Conservation (phyloP, 2,113 vertebrate species). For the Lycocorax pyrrhopterus region DNA sequence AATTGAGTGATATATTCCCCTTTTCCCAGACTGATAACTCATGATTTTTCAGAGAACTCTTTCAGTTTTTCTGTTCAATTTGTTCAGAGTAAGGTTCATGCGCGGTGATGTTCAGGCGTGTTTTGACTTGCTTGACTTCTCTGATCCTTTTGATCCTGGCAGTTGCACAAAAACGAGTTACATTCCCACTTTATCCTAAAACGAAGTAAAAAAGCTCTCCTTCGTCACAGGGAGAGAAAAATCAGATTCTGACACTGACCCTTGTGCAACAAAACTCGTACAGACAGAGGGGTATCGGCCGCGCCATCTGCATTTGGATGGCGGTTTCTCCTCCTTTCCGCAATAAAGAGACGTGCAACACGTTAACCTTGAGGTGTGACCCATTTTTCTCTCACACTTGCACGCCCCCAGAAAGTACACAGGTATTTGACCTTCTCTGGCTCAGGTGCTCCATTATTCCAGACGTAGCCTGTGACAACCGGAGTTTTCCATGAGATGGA, state of each 20-base stretch:
- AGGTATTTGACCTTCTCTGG: slow-evolving; percentile 7
- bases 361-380: neutral
- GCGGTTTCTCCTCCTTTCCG: neutral
- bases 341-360: neutral
- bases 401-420: neutral
- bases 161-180: neutral
- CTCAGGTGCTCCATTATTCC: neutral
- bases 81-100: neutral
- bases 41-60: neutral
- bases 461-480: neutral
- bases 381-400: neutral
- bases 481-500: neutral
- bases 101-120: neutral
- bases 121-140: neutral
- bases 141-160: neutral
- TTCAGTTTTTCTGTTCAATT: neutral
- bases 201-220: neutral
- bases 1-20: neutral
- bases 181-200: neutral
- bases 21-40: neutral
- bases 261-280: neutral
- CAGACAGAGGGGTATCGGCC: neutral
- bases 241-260: neutral
- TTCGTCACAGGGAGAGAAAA: neutral
- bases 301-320: neutral